These are phyloP conservation scores for Teleopsis dalmanni DNA, from an alignment of 1,140 invertebrate species.

Conservation along the genomic window DNA sequence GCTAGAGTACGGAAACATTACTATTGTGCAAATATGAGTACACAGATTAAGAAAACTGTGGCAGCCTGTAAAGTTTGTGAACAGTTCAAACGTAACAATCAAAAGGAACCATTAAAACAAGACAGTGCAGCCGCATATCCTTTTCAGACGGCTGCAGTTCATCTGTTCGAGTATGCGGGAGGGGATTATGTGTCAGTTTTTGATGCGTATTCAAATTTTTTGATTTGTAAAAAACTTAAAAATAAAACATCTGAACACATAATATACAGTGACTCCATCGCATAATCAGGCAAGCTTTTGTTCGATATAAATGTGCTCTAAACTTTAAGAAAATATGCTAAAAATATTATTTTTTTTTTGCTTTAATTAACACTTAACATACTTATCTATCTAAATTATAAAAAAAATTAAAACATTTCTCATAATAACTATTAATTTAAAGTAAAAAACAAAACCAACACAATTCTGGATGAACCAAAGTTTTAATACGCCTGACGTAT, in stretches of 20 bases:
- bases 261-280: background rate
- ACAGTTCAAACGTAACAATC: conserved; percentile 13
- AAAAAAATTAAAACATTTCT: no score
- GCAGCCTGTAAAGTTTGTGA: conserved; percentile 11
- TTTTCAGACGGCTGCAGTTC: background rate
- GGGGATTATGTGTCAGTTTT: background rate
- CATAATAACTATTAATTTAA: no score
- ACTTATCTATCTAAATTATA: no score
- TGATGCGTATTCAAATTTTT: conserved; percentile 1
- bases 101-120: conserved; percentile 5
- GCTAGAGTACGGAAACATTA: conserved; percentile 8
- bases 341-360: no score
- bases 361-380: no score
- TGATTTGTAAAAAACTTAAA: background rate
- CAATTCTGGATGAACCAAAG: no score
- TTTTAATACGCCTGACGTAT: no score
- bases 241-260: conserved; percentile 3
- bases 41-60: conserved; percentile 4
- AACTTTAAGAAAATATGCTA: no score
- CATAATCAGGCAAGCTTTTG: no score
- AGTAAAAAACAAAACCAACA: no score
- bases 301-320: no score
- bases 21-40: conserved; percentile 10
- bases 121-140: background rate
- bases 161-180: conserved; percentile 5